Conservation (phyloP, 2,888 invertebrate genomes). For the Pherbina coryleti region DNA sequence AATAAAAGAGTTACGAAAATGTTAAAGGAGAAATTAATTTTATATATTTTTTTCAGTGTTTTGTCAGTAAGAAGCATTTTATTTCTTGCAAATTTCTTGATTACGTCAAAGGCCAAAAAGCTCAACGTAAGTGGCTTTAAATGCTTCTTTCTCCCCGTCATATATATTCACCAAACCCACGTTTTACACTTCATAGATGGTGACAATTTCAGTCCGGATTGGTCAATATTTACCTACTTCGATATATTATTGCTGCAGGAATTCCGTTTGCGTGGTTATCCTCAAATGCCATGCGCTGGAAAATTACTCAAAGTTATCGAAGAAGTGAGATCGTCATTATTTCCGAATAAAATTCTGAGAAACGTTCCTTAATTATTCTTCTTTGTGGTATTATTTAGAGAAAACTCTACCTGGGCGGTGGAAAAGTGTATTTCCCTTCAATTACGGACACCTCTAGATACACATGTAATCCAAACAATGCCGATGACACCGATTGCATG, state of each 20-base stretch:
- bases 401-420: not conserved
- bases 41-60: not conserved
- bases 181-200: not conserved
- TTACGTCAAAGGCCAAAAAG: not conserved
- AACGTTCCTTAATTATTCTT: no score
- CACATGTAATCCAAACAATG: not conserved
- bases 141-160: not conserved
- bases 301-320: not conserved
- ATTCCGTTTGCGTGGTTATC: not conserved
- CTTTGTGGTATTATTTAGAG: not conserved
- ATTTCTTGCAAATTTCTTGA: not conserved
- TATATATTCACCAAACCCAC: not conserved
- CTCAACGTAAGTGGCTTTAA: not conserved
- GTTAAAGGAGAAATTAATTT: no score
- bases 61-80: not conserved
- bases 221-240: not conserved
- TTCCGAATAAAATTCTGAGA: no score
- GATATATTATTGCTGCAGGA: slow-evolving; percentile 13
- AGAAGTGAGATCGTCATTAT: not conserved
- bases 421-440: no score
- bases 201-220: not conserved
- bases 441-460: not conserved
- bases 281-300: not conserved
- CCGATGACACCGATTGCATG: no score
- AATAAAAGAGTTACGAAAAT: no score